Base-by-base conservation (phyloP, 2,797 vertebrate genomes). In the Bovichtus diacanthus region DNA sequence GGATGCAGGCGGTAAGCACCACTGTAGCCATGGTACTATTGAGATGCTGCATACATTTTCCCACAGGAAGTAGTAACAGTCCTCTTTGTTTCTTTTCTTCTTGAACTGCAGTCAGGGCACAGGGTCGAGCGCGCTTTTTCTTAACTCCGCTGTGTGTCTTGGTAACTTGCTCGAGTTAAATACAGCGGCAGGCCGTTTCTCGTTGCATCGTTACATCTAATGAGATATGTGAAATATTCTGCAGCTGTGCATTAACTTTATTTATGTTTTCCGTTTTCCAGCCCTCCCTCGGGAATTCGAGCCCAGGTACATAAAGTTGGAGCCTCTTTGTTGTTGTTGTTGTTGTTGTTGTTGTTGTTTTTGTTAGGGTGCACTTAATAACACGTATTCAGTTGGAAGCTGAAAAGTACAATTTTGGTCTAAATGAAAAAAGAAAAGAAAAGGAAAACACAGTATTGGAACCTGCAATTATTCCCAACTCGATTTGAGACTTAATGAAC, bases 271-370 rank as follows among this genome's bases (percentile, higher is more conserved):
- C 82, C 86, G 81, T 82, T 91, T 92, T 94, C 9, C 90, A 99
- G 98, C 96, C 97, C 96, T 98, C 98, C 95, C 90, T 98, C 95
- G 97, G 97, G 93, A 98, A 96, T 94, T 96, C 96, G 93, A 99
- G 97, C 95, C 98, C 98, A 98, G 98, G 98, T 99, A 96, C 89
- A 70, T 18, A 29, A 23, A 53, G 72, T 80, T 70, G 6, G 8
- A 41, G 3, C 5, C 7, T 62, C 55, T 2, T 12, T 27, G 3
- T 8, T 62, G 15, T 53, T 53, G 27, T 46, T 69, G 31, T 50
- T 54, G 34, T 50, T 54, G 34, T 43, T 44, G 27, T 8, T 62
- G 15, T 54, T 54, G 27, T 46, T 69, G 27, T 46, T 54, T 39
- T 43, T 65, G 12, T 43, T 44, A 60, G 18, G 23, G 4, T 80